Evolutionary conservation across 92 coral and sea anemone genomes (phyloP).

Genomic region (Ricordea florida): DNA sequence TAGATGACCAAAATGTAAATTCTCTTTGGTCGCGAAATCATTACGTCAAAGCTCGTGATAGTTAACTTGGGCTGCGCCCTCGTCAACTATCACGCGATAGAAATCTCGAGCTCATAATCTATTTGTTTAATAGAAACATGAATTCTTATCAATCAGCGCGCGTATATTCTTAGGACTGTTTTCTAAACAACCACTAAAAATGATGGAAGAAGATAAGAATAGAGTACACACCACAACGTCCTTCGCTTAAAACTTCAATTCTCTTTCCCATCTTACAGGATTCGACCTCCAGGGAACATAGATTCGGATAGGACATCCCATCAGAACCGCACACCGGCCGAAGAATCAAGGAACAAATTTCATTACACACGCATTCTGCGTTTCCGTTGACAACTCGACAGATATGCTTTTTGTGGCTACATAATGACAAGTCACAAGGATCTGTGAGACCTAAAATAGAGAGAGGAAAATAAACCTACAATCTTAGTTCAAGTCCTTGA

Average conservation of each 20-base stretch:
- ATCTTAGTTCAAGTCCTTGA: no score
- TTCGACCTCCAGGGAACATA: slow-evolving; percentile 63
- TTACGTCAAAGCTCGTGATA: no score
- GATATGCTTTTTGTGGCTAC: slow-evolving; percentile 44
- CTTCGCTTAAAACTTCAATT: slow-evolving; percentile 30
- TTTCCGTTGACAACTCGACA: slow-evolving; percentile 76
- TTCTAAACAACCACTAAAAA: no score
- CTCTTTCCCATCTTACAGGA: slow-evolving; percentile 68
- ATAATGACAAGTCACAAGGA: slow-evolving; percentile 30
- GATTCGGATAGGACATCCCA: slow-evolving; percentile 65
- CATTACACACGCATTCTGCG: slow-evolving; percentile 75
- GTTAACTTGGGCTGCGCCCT: no score
- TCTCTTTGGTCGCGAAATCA: no score
- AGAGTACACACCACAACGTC: slow-evolving; percentile 75
- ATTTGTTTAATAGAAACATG: no score
- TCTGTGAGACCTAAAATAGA: slow-evolving; percentile 10
- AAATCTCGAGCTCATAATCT: no score
- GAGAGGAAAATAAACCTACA: background rate
- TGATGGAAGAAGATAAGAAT: no score
- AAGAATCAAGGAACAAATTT: slow-evolving; percentile 44
- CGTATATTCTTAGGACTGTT: no score
- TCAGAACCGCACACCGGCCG: slow-evolving; percentile 85
- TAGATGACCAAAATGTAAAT: no score
- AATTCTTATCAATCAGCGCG: no score
- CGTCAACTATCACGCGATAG: no score